A percentile compares a stretch with the other conserved stretches of the same genome.
Evolutionary conservation across 2,888 invertebrate genomes (phyloP).

Genomic region (Volucella zonaria): DNA sequence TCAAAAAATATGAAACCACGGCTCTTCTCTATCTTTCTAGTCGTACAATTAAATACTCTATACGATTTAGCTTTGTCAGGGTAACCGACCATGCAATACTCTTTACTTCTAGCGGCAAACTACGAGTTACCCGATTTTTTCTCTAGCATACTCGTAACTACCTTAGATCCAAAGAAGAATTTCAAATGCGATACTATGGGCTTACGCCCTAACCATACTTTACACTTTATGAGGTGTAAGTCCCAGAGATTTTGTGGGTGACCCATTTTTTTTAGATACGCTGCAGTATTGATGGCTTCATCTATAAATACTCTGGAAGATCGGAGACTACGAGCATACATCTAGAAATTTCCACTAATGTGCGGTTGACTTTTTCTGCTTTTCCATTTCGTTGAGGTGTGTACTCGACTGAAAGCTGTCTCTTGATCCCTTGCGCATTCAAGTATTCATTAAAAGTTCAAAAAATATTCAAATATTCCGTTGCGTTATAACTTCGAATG

Average conservation of each 20-base stretch:
- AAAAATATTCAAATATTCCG: constrained; percentile 56
- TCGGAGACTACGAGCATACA: constrained; percentile 74
- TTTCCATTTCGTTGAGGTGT: constrained; percentile 71
- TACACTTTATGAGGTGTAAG: no score
- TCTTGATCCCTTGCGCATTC: constrained; percentile 44
- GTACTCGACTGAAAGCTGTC: constrained; percentile 52
- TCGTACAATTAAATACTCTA: background rate
- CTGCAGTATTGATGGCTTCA: constrained; percentile 56
- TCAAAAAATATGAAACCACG: constrained; percentile 21
- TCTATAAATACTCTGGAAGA: constrained; percentile 74
- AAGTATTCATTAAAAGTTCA: constrained; percentile 54
- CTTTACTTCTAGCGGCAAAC: constrained; percentile 41
- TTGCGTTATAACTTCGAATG: constrained; percentile 56
- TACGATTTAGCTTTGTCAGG: constrained; percentile 35
- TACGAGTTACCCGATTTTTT: constrained; percentile 46
- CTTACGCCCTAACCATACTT: constrained; percentile 60
- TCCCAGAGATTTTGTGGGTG: no score
- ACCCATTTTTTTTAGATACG: constrained; percentile 58
- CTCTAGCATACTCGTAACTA: constrained; percentile 34
- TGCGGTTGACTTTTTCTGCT: constrained; percentile 57
- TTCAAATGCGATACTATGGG: constrained; percentile 40
- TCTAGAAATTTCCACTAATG: constrained; percentile 75
- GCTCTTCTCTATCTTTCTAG: background rate
- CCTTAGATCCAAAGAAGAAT: constrained; percentile 56
- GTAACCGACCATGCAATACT: constrained; percentile 49